Evolutionary conservation across 2,888 invertebrate genomes (phyloP), one percentile per base, ranked within the genome.

Genomic region (Unio pictorum): DNA sequence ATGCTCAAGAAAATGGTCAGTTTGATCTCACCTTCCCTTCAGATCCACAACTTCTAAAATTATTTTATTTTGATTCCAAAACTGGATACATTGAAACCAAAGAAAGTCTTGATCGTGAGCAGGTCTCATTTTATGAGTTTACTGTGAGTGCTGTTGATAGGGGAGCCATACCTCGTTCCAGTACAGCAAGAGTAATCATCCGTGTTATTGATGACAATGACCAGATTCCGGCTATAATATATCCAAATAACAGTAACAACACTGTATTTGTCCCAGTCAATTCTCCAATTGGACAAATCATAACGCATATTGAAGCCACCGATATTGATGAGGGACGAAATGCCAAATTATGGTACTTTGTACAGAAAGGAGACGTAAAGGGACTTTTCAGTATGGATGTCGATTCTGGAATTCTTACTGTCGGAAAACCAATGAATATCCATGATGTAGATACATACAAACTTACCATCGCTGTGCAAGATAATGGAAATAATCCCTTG

Each of bases 151-250:
- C 97, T 0, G 93, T 94, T 0, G 98, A 98, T 88, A 94, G 95
- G 87, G 88, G 87, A 11, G 70, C 69, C 20, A 79, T 81, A 7
- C 92, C 94, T n/a, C 92, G 93, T 84, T 95, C 95, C 0, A 94
- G 96, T 73, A 95, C 94, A 87, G 95, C 97, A 0, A 95, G 94
- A 84, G 95, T 99, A 0, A 97, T 98, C 89, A 96, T 99, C 80
- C 94, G 95, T 0, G 94, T 99, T 0, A 94, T 95, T 0, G 99
- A 99, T 88, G 96, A 98, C 0, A 99, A 99, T 87, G 99, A 99
- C 88, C 98, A 99, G 89, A 93, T 95, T 7, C 98, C 98, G 0
- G 73, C 78, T 8, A 85, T 88, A 45, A 71, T 78, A 3, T 87
- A 85, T 73, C 88, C 88, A 1, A 81, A 76, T 67, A 78, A 80